These are phyloP conservation scores for Panthera tigris DNA, from an alignment of 2,113 vertebrate genomes.

Conservation along the genomic window DNA sequence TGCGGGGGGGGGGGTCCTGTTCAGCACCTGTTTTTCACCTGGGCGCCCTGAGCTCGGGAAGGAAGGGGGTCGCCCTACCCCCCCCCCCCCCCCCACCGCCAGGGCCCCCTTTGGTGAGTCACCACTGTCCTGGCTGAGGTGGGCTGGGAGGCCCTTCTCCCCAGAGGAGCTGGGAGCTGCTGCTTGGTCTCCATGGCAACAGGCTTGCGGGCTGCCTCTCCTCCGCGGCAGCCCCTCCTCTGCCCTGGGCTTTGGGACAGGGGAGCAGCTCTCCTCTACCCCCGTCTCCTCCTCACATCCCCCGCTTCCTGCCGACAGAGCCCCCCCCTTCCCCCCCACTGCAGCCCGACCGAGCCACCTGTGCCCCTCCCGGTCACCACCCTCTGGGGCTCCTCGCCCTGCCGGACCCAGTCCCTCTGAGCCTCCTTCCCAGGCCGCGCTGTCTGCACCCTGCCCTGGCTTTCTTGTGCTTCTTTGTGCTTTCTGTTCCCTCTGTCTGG, in stretches of 20 bases:
- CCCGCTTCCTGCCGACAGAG: not conserved
- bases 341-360: not conserved
- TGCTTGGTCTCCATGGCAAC: constrained; percentile 63
- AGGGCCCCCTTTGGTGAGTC: not conserved
- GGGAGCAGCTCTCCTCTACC: not conserved
- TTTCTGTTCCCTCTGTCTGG: not conserved
- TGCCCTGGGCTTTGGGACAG: not conserved
- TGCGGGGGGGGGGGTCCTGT: accelerated
- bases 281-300: not conserved
- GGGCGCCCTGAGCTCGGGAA: not conserved
- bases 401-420: accelerated
- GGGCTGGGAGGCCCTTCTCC: not conserved
- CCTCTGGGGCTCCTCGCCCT: accelerated
- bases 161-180: constrained; percentile 14
- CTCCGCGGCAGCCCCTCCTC: not conserved
- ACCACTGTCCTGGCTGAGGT: not conserved
- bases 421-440: accelerated
- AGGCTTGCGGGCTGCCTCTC: not conserved
- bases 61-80: not conserved
- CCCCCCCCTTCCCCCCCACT: not conserved
- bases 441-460: accelerated
- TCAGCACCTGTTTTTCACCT: not conserved
- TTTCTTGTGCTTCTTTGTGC: accelerated
- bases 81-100: too few relatives aligned
- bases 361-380: accelerated